Base-by-base conservation (phyloP, 2,888 invertebrate genomes). In the Anorthoa munda region DNA sequence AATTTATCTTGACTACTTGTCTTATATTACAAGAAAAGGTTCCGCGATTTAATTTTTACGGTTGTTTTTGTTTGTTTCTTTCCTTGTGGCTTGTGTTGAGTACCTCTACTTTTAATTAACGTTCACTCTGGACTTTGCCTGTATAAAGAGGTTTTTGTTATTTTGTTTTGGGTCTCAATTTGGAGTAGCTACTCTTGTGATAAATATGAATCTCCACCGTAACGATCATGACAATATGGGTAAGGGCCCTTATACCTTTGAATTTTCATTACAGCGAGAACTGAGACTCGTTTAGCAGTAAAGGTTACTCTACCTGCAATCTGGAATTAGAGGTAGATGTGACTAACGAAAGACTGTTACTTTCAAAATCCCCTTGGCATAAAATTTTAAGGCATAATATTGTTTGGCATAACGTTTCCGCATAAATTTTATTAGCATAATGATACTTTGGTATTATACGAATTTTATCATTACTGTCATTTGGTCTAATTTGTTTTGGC, bases 41-140 rank as follows among this genome's bases (percentile, higher is more conserved):
- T 75, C 55, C 45, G 21, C 65, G 56, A 48, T 77, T 77, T n/a
- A 50, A 50, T 46, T 56, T 65, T 66, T 66, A n/a, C n/a, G 4
- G 17, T 69, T 13, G 4, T 69, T 69, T 69, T 61, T 48, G 11
- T 56, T 59, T 13, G 26, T 58, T 21, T 15, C 2, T 58, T 21
- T 18, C n/a, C 15, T 60, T 9, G 23, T n/a, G n/a, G 31, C 12
- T 4, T 23, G 7, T n/a, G 4, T 50, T 9, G 2, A 18, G 23
- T 23, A 56, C 5, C 4, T n/a, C 23, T 13, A 9, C n/a, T 31
- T 45, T 11, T 39, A 50, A 18, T 31, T 18, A 9, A 48, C 7
- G 18, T 48, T 23, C 18, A 46, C 61, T 45, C 15, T 23, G 23
- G 18, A 13, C 5, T 23, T 46, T 61, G 18, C 17, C 18, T 63